Evolutionary conservation across 2,888 invertebrate species (phyloP).

Genomic region (Metacarcinus magister): DNA sequence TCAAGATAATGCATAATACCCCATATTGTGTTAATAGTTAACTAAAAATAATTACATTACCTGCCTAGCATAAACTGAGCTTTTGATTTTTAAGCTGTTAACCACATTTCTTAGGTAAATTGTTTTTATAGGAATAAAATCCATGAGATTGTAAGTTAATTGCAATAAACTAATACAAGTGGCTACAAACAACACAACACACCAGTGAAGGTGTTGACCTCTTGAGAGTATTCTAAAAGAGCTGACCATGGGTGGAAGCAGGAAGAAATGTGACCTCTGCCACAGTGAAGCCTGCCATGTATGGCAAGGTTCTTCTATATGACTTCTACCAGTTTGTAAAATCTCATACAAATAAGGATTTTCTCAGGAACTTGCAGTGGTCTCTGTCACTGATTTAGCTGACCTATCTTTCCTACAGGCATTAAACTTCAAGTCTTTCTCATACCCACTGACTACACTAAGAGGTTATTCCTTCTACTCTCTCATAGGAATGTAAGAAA

Average conservation of each 20-base stretch:
- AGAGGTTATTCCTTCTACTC: neutral
- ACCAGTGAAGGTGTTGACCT: neutral
- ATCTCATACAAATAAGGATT: neutral
- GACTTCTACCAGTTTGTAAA: neutral
- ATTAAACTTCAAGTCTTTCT: neutral
- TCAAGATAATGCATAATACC: neutral
- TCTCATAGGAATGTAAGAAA: neutral
- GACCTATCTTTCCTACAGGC: neutral
- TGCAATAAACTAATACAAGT: neutral
- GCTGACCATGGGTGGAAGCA: neutral
- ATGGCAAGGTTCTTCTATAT: neutral
- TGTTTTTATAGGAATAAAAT: neutral
- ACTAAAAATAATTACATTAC: neutral
- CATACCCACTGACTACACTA: neutral
- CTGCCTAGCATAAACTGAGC: neutral
- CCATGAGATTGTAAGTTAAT: neutral
- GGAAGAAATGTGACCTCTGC: conserved; percentile 26
- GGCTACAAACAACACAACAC: neutral
- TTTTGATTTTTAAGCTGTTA: neutral
- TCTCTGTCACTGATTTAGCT: neutral
- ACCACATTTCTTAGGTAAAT: neutral
- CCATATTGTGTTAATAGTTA: neutral
- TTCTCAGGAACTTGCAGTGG: neutral
- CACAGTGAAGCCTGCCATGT: neutral
- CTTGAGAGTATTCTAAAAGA: neutral